phyloP scores from a whole-genome alignment of 2,797 vertebrate species.

The Ataeniobius toweri region DNA sequence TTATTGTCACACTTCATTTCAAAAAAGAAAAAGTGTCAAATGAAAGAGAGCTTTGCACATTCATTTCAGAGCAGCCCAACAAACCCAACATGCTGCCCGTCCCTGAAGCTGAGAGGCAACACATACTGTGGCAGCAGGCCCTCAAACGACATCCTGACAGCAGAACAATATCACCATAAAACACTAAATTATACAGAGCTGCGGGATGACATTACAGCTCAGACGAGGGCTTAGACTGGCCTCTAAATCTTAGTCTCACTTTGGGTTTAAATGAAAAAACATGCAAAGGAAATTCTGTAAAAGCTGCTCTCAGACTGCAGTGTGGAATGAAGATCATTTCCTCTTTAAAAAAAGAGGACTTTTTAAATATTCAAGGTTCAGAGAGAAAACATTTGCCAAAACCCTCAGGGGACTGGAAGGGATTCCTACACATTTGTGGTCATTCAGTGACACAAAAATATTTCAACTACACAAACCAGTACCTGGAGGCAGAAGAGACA shows the following conservation, averaged over 20 bases:
- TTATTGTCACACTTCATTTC: conserved; percentile 22
- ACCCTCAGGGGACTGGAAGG: background rate
- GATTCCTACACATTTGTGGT: conserved; percentile 15
- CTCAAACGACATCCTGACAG: conserved; percentile 40
- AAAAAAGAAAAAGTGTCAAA: conserved; percentile 6
- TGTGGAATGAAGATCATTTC: conserved; percentile 17
- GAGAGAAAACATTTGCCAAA: background rate
- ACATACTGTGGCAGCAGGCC: conserved; percentile 1
- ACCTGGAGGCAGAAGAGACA: conserved; percentile 28
- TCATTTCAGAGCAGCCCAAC: conserved; percentile 23
- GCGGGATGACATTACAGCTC: conserved; percentile 38
- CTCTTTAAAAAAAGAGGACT: conserved; percentile 5
- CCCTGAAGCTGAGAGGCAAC: conserved; percentile 33
- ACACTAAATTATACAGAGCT: conserved; percentile 59
- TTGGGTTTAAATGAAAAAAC: conserved; percentile 1
- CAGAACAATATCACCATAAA: conserved; percentile 58
- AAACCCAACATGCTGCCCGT: conserved; percentile 28
- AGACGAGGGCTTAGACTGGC: conserved; percentile 32
- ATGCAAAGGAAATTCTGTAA: conserved; percentile 9
- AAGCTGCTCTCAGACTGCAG: conserved; percentile 19
- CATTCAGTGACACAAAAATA: conserved; percentile 1
- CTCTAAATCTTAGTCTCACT: background rate
- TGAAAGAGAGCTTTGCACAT: conserved; percentile 18
- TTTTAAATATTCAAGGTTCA: conserved; percentile 8
- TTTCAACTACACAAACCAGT: background rate